phyloP scores from a whole-genome alignment of 2,797 vertebrate genomes.

The Antennarius maculatus region DNA sequence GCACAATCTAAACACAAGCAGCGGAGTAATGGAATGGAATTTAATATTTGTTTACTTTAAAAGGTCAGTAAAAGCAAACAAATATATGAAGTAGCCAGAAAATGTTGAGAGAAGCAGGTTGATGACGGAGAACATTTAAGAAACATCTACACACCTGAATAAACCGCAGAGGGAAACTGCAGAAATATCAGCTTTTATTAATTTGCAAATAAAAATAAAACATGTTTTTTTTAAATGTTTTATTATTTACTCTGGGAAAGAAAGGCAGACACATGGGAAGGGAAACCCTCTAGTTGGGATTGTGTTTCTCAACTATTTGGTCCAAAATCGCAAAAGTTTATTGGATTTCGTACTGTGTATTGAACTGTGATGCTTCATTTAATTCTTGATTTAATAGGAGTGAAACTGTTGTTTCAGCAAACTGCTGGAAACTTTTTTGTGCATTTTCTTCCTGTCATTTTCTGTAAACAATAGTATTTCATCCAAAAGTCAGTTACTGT shows the following conservation, averaged over 20 bases:
- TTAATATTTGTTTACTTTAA: constrained; percentile 41
- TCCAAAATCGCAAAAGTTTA: too few relatives aligned
- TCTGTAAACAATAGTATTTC: not conserved
- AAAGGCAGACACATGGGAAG: not conserved
- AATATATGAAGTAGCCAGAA: constrained; percentile 11
- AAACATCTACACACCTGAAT: constrained; percentile 54
- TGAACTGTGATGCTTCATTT: not conserved
- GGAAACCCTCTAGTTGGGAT: too few relatives aligned
- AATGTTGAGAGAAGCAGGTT: not conserved
- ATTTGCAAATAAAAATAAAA: not conserved
- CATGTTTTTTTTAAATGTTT: not conserved
- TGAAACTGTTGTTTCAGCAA: not conserved
- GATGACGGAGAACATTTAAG: not conserved
- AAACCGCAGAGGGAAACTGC: constrained; percentile 21
- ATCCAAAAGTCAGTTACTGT: not conserved
- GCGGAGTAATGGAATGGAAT: not conserved
- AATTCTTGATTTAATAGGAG: not conserved
- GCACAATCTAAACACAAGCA: constrained; percentile 35
- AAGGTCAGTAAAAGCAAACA: constrained; percentile 48
- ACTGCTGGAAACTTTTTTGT: not conserved
- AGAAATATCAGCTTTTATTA: not conserved
- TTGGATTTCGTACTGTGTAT: too few relatives aligned
- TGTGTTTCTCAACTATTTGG: too few relatives aligned
- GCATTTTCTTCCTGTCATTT: not conserved
- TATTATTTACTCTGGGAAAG: not conserved